Evolutionary conservation across 2,113 vertebrate species (phyloP), one percentile per base, ranked within the genome.

Genomic region (Caranx melampygus): DNA sequence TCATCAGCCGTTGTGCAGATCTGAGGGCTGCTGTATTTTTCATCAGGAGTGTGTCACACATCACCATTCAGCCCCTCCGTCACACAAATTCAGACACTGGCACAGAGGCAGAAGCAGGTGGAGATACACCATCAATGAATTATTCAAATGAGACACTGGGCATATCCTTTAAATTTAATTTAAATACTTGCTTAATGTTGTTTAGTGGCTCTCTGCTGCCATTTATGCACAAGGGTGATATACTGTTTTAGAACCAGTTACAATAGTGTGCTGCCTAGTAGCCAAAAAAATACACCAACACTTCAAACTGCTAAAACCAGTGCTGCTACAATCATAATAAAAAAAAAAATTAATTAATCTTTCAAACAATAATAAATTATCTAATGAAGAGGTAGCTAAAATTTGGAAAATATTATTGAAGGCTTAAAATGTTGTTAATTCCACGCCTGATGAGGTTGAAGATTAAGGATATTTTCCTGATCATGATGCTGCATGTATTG

Each of bases 31-130:
- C 91, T 91, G 91, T 88, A 92, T 91, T 92, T 91, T 92, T 93
- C 89, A 91, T 90, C 87, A 83, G 92, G 92, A 94, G 92, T 87
- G 93, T 94, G 94, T 94, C 91, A 92, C 91, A 91, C 89, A 92
- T 93, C 91, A 93, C 88, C 79, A 93, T 93, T 93, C 88, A 92
- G 88, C 71, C 70, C 44, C 88, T 55, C 86, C 75, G 81, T 92
- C 93, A 91, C 86, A 90, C 93, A 87, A 76, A 91, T 88, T 89
- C 85, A 92, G 83, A 89, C 83, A 82, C 82, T 86, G 88, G 83
- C 89, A 82, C 66, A 68, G 84, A 86, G 86, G 88, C 91, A 26
- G 83, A 89, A 87, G 91, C 91, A 93, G 92, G 92, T 92, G 91
- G 90, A 89, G 91, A 90, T 90, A 90, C 89, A 92, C 85, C 87